A percentile compares a stretch with the other conserved stretches of the same genome.
phyloP scores from a whole-genome alignment of 2,113 vertebrate genomes.

The Empidonax traillii region DNA sequence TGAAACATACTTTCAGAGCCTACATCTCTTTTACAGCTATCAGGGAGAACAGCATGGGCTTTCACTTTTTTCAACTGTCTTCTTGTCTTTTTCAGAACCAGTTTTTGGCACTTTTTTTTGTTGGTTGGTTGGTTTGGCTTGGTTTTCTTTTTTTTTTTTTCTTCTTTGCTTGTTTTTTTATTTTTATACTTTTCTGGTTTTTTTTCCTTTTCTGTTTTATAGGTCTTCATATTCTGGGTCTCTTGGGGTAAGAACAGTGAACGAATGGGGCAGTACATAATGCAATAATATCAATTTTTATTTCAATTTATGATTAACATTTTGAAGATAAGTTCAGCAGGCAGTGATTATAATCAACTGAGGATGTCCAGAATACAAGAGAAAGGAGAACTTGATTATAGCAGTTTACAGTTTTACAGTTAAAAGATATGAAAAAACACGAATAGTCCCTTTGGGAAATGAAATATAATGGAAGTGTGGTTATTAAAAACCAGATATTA shows the following conservation, averaged over 20 bases:
- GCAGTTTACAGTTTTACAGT: slow-evolving; percentile 59
- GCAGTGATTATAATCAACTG: slow-evolving; percentile 41
- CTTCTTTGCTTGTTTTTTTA: not conserved
- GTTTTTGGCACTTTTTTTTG: not conserved
- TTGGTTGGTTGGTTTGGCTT: too few species aligned
- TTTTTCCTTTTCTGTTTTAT: not conserved
- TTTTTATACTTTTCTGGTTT: fast-evolving
- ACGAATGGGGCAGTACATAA: not conserved
- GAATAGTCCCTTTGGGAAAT: slow-evolving; percentile 65
- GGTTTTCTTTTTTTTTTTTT: too few species aligned
- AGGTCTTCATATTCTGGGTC: not conserved
- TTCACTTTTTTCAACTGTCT: not conserved
- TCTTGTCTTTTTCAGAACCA: not conserved
- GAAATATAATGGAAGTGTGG: slow-evolving; percentile 59
- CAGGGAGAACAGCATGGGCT: not conserved
- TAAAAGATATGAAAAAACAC: slow-evolving; percentile 56
- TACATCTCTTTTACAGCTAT: not conserved
- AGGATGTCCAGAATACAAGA: slow-evolving; percentile 42
- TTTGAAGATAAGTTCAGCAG: slow-evolving; percentile 43
- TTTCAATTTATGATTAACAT: slow-evolving; percentile 44
- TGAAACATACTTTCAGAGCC: not conserved
- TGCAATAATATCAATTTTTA: slow-evolving; percentile 21
- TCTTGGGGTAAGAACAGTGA: not conserved
- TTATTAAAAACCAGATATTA: slow-evolving; percentile 64
- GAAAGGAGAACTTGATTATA: slow-evolving; percentile 45